phyloP scores from a whole-genome alignment of 2,797 vertebrate genomes.

The Manis javanica region DNA sequence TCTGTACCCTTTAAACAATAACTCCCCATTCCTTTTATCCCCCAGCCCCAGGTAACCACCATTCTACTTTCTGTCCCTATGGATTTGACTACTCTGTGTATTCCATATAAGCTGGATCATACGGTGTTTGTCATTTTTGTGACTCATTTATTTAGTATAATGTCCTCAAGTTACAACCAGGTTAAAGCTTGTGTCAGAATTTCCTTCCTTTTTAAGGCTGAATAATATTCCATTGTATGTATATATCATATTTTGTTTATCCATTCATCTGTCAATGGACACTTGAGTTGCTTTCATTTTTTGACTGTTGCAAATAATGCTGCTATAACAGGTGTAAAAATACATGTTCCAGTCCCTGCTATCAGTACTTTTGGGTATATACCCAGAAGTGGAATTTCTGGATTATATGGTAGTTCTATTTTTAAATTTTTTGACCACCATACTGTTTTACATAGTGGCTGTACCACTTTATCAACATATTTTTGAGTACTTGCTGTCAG shows the following conservation, averaged over 20 bases:
- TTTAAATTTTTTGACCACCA: background rate
- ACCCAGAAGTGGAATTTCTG: background rate
- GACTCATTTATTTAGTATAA: background rate
- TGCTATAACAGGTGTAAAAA: background rate
- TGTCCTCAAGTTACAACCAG: background rate
- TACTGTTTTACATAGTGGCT: slow-evolving; percentile 12
- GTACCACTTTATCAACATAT: background rate
- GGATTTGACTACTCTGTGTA: background rate
- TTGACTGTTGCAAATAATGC: background rate
- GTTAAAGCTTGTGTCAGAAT: slow-evolving; percentile 2
- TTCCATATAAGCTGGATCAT: background rate
- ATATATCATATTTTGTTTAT: slow-evolving; percentile 7
- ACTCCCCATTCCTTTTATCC: background rate
- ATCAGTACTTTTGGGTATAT: background rate
- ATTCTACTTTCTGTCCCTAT: slow-evolving; percentile 1
- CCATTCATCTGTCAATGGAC: background rate
- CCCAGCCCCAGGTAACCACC: background rate
- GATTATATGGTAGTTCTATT: background rate
- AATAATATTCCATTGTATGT: background rate
- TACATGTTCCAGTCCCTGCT: background rate
- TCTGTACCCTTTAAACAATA: background rate
- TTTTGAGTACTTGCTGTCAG: background rate
- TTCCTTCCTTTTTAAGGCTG: background rate
- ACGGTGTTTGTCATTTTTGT: background rate
- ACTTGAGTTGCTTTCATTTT: background rate